phyloP scores from a whole-genome alignment of 2,888 invertebrate genomes.

The Temnothorax ravouxi region DNA sequence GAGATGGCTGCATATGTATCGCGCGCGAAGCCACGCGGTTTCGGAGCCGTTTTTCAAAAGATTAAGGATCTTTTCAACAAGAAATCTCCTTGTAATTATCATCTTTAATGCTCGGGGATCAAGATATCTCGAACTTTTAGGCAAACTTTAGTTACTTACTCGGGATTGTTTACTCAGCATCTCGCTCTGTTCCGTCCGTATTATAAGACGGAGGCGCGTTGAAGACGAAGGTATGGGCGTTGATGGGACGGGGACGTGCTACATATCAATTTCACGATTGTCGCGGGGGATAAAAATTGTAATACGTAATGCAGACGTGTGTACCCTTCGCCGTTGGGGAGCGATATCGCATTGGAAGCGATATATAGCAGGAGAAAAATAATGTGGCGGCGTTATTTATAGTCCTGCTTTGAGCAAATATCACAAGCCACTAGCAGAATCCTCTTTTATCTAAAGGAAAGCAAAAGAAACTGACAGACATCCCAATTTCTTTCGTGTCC shows the following conservation, averaged over 20 bases:
- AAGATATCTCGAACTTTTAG: neutral
- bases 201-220: neutral
- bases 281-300: constrained; percentile 28
- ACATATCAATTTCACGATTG: constrained; percentile 16
- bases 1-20: neutral
- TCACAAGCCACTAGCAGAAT: neutral
- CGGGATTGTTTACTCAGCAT: neutral
- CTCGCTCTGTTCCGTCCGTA: too few relatives aligned
- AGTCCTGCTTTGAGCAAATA: constrained; percentile 9
- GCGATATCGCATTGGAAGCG: constrained; percentile 1
- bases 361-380: constrained; percentile 5
- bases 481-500: neutral
- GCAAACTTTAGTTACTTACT: neutral
- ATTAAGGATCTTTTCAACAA: neutral
- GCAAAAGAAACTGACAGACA: neutral
- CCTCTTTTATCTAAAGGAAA: neutral
- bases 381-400: constrained; percentile 19
- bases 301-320: constrained; percentile 33
- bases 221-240: neutral
- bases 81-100: constrained; percentile 24
- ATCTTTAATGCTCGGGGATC: neutral
- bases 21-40: neutral
- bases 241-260: neutral
- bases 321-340: neutral
- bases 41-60: neutral